These are phyloP conservation scores for Pseudoips prasinana DNA, from an alignment of 2,888 invertebrate species.

Conservation along the genomic window DNA sequence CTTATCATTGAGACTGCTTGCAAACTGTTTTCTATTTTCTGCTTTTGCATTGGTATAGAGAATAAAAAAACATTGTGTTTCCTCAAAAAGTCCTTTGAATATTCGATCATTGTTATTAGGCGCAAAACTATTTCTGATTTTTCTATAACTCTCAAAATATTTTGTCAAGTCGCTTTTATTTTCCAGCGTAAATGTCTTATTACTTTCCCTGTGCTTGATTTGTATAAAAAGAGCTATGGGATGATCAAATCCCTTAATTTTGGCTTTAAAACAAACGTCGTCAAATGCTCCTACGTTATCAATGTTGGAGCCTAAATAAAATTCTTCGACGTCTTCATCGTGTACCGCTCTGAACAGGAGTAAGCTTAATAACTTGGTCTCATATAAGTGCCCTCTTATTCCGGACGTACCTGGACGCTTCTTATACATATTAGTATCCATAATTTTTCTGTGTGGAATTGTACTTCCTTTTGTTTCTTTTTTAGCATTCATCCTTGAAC, in stretches of 20 bases:
- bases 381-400: conserved; percentile 27
- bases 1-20: not conserved
- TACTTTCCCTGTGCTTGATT: conserved; percentile 23
- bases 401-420: conserved; percentile 22
- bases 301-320: conserved; percentile 25
- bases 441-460: too few species aligned
- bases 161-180: conserved; percentile 9
- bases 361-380: conserved; percentile 25
- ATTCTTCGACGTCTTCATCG: conserved; percentile 13
- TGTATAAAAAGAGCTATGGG: conserved; percentile 22
- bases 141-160: conserved; percentile 16
- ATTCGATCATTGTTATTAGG: conserved; percentile 6
- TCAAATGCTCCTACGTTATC: conserved; percentile 26
- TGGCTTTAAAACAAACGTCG: conserved; percentile 23
- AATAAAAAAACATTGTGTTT: conserved; percentile 18
- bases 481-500: too few species aligned
- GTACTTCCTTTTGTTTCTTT: too few species aligned
- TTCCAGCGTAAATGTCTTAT: conserved; percentile 5
- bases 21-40: conserved; percentile 5
- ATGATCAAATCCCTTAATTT: conserved; percentile 7
- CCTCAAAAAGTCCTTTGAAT: conserved; percentile 11
- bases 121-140: conserved; percentile 14
- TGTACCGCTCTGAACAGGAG: conserved; percentile 17
- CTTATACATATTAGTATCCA: conserved; percentile 9
- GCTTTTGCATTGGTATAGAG: conserved; percentile 22